Conservation (phyloP, 2,888 invertebrate species). For the Nephrotoma appendiculata region DNA sequence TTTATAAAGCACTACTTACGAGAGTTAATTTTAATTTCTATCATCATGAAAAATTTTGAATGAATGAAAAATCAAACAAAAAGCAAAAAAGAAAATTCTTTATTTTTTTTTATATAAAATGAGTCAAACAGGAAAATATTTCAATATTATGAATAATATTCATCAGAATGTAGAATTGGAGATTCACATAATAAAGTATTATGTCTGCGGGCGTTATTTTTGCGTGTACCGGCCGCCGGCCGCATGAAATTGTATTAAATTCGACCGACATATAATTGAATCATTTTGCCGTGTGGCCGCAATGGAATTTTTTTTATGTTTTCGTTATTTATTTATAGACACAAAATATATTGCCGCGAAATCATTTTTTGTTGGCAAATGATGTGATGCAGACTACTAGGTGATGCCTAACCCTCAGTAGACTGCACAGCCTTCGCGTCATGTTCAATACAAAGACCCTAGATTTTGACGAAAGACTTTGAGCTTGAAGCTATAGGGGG, state of each 20-base stretch:
- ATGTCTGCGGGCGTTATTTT: not conserved
- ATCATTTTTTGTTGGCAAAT: too few relatives aligned
- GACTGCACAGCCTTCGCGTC: too few relatives aligned
- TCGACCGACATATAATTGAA: not conserved
- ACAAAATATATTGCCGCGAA: too few relatives aligned
- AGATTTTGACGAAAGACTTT: too few relatives aligned
- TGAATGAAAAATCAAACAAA: not conserved
- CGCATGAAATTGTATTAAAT: not conserved
- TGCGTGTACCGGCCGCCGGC: not conserved
- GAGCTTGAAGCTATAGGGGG: too few relatives aligned
- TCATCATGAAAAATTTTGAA: not conserved
- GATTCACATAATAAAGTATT: not conserved
- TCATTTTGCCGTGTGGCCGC: not conserved
- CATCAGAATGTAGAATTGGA: not conserved
- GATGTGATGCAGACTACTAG: too few relatives aligned
- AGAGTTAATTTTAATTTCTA: not conserved
- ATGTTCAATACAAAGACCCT: too few relatives aligned
- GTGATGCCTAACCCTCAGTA: too few relatives aligned
- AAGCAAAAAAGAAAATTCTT: too few relatives aligned
- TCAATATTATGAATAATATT: not conserved
- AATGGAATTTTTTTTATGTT: not conserved
- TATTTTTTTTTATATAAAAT: not conserved
- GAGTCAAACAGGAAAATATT: not conserved
- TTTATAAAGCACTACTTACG: not conserved
- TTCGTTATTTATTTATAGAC: too few relatives aligned